Evolutionary conservation across 2,888 invertebrate species (phyloP).

Genomic region (Tholera decimalis): DNA sequence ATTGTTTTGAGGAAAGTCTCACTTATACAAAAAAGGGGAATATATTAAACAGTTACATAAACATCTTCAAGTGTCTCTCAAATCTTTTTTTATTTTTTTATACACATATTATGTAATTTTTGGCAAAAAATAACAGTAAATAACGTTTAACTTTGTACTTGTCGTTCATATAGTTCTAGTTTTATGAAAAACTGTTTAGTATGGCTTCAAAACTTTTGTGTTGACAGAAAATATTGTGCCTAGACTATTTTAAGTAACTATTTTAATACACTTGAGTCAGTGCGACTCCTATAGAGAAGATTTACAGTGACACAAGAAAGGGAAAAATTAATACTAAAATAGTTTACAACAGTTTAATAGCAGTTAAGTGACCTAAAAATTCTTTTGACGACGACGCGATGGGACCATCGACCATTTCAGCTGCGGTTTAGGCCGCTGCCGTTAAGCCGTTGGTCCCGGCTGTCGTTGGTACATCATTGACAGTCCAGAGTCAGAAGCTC

Average conservation of each 20-base stretch:
- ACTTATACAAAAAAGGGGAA: slow-evolving; percentile 56
- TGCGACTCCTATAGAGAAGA: no score
- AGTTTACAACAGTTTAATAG: no score
- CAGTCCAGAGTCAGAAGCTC: no score
- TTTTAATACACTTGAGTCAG: slow-evolving; percentile 12
- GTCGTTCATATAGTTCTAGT: slow-evolving; percentile 41
- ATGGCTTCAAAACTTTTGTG: slow-evolving; percentile 32
- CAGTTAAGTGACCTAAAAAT: no score
- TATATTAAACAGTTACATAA: slow-evolving; percentile 63
- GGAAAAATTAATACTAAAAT: no score
- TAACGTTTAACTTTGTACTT: slow-evolving; percentile 44
- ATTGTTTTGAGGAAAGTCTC: slow-evolving; percentile 56
- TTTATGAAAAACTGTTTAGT: slow-evolving; percentile 33
- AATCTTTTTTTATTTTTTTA: slow-evolving; percentile 56
- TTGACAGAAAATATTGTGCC: neutral
- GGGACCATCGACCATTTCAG: no score
- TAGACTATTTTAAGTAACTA: neutral
- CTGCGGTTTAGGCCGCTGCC: no score
- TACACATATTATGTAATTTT: no score
- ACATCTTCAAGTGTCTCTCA: slow-evolving; percentile 61
- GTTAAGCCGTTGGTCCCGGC: no score
- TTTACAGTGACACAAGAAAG: no score
- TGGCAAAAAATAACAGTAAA: slow-evolving; percentile 57
- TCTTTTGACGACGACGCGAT: no score
- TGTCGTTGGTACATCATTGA: no score